A percentile compares a stretch with the other conserved stretches of the same genome.
phyloP scores from a whole-genome alignment of 2,113 vertebrate genomes.

The Lepus americanus region DNA sequence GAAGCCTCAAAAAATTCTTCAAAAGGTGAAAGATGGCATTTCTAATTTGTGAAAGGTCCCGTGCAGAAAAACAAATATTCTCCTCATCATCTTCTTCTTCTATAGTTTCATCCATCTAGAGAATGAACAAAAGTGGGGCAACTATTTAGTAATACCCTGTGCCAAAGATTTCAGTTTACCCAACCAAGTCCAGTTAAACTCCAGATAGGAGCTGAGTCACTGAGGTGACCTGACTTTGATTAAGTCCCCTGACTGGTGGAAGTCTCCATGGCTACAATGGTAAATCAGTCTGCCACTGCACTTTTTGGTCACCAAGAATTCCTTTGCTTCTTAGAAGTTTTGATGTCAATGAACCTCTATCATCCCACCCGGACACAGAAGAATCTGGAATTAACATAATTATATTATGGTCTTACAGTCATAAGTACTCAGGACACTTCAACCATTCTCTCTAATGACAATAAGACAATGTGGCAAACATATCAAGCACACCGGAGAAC shows the following conservation, averaged over 20 bases:
- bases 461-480: neutral
- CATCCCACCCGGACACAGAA: neutral
- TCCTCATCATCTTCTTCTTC: slow-evolving; percentile 87
- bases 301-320: neutral
- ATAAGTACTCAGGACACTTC: neutral
- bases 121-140: slow-evolving; percentile 26
- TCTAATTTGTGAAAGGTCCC: slow-evolving; percentile 90
- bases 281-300: neutral
- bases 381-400: neutral
- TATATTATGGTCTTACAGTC: neutral
- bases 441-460: neutral
- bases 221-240: neutral
- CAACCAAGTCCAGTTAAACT: neutral
- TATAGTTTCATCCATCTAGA: slow-evolving; percentile 87
- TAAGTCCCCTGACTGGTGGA: neutral
- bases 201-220: neutral
- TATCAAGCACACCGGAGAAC: neutral
- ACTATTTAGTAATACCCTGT: neutral
- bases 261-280: neutral
- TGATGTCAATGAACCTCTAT: neutral
- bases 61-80: slow-evolving; percentile 88
- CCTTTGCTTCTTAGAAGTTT: neutral
- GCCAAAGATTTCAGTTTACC: neutral
- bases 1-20: slow-evolving; percentile 91
- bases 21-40: slow-evolving; percentile 89